phyloP scores from a whole-genome alignment of 2,888 invertebrate genomes.

The Sialis fuliginosa region DNA sequence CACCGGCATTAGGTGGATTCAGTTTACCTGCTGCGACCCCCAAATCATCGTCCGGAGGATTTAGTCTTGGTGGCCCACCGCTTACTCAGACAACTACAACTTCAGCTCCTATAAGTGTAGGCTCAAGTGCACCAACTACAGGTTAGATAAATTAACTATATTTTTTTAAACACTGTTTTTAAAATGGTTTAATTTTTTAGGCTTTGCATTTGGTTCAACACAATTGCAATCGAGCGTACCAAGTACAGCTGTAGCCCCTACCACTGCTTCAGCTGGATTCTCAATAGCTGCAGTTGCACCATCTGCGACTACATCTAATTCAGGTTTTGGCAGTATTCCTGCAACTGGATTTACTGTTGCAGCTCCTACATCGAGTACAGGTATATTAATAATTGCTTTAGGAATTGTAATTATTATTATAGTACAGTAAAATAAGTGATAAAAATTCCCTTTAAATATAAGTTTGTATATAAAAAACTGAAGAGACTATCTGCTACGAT shows the following conservation, averaged over 20 bases:
- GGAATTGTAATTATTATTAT: too few species aligned
- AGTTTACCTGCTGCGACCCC: constrained; percentile 11
- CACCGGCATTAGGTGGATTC: constrained; percentile 2
- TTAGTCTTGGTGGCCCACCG: constrained; percentile 13
- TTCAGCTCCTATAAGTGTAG: constrained; percentile 12
- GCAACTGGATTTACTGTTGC: constrained; percentile 15
- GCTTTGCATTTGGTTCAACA: too few species aligned
- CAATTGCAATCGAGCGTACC: constrained; percentile 1
- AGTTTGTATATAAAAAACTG: too few species aligned
- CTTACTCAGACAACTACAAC: constrained; percentile 15
- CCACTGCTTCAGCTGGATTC: constrained; percentile 8
- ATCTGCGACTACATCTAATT: constrained; percentile 6
- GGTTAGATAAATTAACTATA: background rate
- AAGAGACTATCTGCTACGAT: too few species aligned
- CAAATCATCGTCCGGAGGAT: constrained; percentile 11
- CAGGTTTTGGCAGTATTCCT: constrained; percentile 5
- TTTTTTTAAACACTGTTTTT: background rate
- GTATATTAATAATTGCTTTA: constrained; percentile 5
- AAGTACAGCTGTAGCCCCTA: constrained; percentile 10
- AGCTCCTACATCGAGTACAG: constrained; percentile 6
- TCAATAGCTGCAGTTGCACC: constrained; percentile 6
- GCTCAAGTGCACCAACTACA: background rate
- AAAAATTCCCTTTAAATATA: too few species aligned
- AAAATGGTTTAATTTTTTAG: too few species aligned
- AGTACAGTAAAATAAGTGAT: too few species aligned